Base-by-base conservation (phyloP, 1,140 invertebrate genomes). In the Tribolium madens region DNA sequence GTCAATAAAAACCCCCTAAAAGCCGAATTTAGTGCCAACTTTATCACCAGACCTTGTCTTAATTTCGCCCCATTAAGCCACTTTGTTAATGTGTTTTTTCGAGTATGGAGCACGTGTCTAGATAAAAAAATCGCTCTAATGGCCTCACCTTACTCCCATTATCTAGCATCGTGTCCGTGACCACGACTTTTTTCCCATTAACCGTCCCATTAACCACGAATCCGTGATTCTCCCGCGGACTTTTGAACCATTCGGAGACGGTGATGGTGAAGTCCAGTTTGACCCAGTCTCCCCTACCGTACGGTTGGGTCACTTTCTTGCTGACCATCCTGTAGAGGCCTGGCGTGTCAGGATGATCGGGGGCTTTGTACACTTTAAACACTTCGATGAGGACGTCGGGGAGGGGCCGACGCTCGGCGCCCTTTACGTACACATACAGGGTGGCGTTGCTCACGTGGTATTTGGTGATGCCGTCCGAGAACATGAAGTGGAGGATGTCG, bases 251-350 rank as follows among this genome's bases (percentile, higher is more conserved):
- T 36, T 93, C 91, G 46, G 89, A 88, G 1, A 95, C 90, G 84
- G 94, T 90, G n/a, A 89, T 89, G n/a, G 91, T 92, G 0, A 95
- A 87, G 79, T 95, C 93, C 7, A 95, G 87, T 73, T 90, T 90
- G 6, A 94, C 83, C 93, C 93, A 95, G 53, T 89, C 88, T 0
- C 93, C 93, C 6, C 84, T 81, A 2, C 89, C 85, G 15, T 78
- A 76, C 78, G 83, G 81, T 21, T 84, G 84, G 2, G 74, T 60
- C 5, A 83, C 75, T 68, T 83, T 82, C 26, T 75, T 79, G 15
- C 77, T 75, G 1, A 76, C 75, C 10, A 84, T 78, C 73, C 75
- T 80, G 2, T 78, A 57, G 4, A 83, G 50, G 2, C 42, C 78
- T 10, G 81, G 79, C 2, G 79, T 72, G 42, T 83, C 82, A 13